phyloP scores from a whole-genome alignment of 2,888 invertebrate species.

The Alviniconcha strummeri region DNA sequence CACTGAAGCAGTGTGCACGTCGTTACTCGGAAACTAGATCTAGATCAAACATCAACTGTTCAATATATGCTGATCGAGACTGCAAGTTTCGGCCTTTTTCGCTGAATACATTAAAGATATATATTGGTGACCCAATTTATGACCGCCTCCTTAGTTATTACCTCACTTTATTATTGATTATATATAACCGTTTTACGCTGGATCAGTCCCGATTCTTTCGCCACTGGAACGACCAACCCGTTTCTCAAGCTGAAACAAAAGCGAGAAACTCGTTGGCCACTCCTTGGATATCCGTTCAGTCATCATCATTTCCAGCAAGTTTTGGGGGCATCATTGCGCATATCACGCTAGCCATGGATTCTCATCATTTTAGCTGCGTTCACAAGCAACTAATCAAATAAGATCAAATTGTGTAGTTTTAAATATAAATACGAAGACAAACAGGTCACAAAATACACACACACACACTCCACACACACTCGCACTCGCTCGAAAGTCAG shows the following conservation, averaged over 20 bases:
- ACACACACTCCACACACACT: conserved; percentile 23
- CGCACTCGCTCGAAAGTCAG: conserved; percentile 15
- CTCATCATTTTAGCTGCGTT: conserved; percentile 43
- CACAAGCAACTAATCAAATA: conserved; percentile 41
- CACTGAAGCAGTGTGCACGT: no score
- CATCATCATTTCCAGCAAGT: conserved; percentile 41
- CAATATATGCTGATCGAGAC: no score
- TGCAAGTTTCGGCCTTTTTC: no score
- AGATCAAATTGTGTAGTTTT: conserved; percentile 40
- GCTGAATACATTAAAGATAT: no score
- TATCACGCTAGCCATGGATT: conserved; percentile 36
- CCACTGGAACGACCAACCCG: no score
- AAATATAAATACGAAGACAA: neutral
- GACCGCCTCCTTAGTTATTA: no score
- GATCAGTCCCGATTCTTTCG: neutral
- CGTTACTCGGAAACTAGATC: no score
- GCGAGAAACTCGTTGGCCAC: conserved; percentile 25
- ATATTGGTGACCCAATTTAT: no score
- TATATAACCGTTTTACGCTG: no score
- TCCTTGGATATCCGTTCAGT: conserved; percentile 44
- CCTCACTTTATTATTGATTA: no score
- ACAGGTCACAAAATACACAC: conserved; percentile 3
- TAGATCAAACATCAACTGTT: no score
- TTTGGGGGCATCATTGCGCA: conserved; percentile 39
- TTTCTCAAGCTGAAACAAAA: conserved; percentile 6